A percentile compares a stretch with the other conserved stretches of the same genome.
Evolutionary conservation across 2,113 vertebrate species (phyloP).

Genomic region (Sprattus sprattus): DNA sequence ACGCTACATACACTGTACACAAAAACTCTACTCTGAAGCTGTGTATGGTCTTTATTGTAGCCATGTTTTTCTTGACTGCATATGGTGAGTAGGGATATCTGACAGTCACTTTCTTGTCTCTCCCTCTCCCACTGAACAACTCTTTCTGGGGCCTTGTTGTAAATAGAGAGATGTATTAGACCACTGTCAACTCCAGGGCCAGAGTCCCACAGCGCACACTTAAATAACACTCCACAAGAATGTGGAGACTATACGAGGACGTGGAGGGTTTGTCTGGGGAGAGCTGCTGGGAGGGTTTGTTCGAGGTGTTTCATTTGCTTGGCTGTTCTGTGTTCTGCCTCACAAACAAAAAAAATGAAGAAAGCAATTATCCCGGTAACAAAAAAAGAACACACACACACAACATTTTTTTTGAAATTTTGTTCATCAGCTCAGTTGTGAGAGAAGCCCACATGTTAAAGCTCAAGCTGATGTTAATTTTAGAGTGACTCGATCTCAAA

Average conservation of each 20-base stretch:
- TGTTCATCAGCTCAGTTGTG: background rate
- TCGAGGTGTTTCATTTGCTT: background rate
- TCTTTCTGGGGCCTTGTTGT: background rate
- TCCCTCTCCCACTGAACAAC: background rate
- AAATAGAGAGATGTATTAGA: conserved; percentile 2
- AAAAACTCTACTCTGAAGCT: background rate
- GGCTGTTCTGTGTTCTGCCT: background rate
- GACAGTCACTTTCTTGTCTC: background rate
- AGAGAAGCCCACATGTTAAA: background rate
- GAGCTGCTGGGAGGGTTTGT: background rate
- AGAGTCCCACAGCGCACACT: background rate
- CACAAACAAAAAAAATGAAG: background rate
- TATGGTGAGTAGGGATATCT: background rate
- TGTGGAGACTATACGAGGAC: background rate
- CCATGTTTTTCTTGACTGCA: background rate
- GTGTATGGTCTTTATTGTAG: background rate
- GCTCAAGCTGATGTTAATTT: background rate
- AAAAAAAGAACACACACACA: background rate
- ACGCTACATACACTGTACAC: conserved; percentile 36
- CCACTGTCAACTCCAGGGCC: background rate
- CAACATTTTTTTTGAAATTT: background rate
- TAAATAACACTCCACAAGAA: background rate
- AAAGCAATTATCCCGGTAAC: background rate
- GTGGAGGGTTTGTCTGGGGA: background rate
- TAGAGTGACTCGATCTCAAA: background rate